phyloP scores from a whole-genome alignment of 1,140 invertebrate genomes.

The Papilio dardanus region DNA sequence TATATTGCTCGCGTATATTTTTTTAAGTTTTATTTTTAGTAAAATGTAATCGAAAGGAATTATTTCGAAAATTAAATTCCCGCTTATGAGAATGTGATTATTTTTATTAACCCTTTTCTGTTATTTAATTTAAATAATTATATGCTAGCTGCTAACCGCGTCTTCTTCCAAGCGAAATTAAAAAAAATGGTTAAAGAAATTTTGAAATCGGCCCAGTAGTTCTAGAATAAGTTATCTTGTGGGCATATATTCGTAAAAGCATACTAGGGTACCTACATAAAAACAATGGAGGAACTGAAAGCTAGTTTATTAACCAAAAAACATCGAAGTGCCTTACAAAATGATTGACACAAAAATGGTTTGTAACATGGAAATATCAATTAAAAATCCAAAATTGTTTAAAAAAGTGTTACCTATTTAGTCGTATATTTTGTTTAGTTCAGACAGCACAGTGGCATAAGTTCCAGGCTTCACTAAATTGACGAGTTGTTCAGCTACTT shows the following conservation, averaged over 20 bases:
- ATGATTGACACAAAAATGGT: no score
- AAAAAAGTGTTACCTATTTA: background rate
- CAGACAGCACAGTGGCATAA: conserved; percentile 61
- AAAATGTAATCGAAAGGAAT: background rate
- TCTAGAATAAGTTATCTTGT: no score
- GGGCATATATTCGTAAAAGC: no score
- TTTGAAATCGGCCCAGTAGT: no score
- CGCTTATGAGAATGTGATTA: background rate
- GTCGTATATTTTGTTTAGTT: conserved; percentile 56
- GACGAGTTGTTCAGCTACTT: conserved; percentile 97
- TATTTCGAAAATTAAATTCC: background rate
- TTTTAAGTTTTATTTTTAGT: conserved; percentile 18
- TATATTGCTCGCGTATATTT: background rate
- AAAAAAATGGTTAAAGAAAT: no score
- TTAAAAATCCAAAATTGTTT: conserved; percentile 22
- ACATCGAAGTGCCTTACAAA: no score
- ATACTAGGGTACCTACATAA: no score
- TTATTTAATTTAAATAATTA: background rate
- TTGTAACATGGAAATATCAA: background rate
- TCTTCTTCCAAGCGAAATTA: no score
- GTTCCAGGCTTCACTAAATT: conserved; percentile 85
- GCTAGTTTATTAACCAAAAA: no score
- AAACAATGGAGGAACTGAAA: no score
- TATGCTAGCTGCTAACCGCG: no score
- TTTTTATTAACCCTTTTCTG: background rate